Conservation (phyloP, 2,113 vertebrate genomes). For the Coreoperca whiteheadi region DNA sequence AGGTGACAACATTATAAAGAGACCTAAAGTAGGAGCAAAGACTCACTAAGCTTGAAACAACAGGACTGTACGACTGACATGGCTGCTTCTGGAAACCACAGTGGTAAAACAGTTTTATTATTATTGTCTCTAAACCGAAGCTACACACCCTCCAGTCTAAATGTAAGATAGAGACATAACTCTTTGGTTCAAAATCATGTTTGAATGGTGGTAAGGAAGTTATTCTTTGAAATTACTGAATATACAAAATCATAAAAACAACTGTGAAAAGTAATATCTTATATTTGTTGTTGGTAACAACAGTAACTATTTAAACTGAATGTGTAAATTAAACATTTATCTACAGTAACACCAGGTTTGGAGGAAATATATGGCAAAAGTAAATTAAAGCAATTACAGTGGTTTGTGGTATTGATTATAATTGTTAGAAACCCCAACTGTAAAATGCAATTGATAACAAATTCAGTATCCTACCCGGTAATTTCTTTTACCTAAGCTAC, state of each 20-base stretch:
- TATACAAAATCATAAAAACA: no score
- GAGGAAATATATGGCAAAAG: neutral
- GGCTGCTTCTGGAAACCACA: neutral
- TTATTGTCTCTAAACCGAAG: neutral
- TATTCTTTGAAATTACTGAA: neutral
- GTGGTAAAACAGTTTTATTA: neutral
- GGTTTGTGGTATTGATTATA: neutral
- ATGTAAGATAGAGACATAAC: neutral
- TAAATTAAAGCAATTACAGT: neutral
- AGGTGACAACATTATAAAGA: neutral
- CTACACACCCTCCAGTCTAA: neutral
- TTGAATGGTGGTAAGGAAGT: neutral
- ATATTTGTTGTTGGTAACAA: neutral
- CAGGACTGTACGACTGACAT: neutral
- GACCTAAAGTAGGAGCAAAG: neutral
- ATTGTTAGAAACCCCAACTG: neutral
- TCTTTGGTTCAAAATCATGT: neutral
- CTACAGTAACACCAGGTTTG: neutral
- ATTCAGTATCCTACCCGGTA: no score
- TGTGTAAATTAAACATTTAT: neutral
- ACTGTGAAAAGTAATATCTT: neutral
- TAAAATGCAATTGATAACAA: no score
- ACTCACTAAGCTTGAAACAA: neutral
- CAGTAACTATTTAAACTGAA: neutral
- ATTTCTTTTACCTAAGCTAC: no score